Percentiles rank a stretch among this genome's conserved stretches.
Evolutionary conservation across 2,888 invertebrate species (phyloP).

Genomic region (Caenorhabditis sp.): DNA sequence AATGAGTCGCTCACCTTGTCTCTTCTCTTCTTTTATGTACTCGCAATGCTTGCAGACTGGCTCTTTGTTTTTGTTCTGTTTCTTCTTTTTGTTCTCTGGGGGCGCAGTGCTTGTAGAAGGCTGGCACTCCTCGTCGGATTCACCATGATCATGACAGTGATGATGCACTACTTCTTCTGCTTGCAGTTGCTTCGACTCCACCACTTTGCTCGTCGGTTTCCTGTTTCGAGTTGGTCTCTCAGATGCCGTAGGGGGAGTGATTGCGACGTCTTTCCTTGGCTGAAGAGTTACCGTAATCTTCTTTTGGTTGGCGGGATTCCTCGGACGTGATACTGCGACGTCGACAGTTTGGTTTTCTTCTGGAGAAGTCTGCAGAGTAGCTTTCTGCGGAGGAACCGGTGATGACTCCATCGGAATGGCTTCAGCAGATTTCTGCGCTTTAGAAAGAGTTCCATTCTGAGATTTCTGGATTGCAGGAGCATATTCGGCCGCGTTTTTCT

Average conservation of each 20-base stretch:
- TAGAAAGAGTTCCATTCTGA: too few species aligned
- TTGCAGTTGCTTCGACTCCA: background rate
- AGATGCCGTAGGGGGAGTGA: background rate
- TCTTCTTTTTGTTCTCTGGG: background rate
- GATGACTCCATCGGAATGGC: too few species aligned
- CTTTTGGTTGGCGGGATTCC: too few species aligned
- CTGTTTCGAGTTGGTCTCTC: constrained; percentile 13
- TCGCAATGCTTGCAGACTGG: constrained; percentile 47
- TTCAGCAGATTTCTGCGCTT: too few species aligned
- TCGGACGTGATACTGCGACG: too few species aligned
- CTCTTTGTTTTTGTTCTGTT: background rate
- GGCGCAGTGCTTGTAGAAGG: background rate
- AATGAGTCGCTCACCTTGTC: constrained; percentile 9
- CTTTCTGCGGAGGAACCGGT: too few species aligned
- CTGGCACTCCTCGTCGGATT: background rate
- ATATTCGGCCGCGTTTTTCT: too few species aligned
- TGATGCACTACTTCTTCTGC: background rate
- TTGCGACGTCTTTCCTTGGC: too few species aligned
- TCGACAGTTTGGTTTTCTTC: too few species aligned
- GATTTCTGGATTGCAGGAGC: too few species aligned
- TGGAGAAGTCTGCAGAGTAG: too few species aligned
- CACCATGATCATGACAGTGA: constrained; percentile 2
- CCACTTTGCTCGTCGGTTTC: constrained; percentile 16
- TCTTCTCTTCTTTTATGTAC: constrained; percentile 21
- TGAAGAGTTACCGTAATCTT: too few species aligned